Evolutionary conservation across 2,888 invertebrate species (phyloP).

Genomic region (Linyphia triangularis): DNA sequence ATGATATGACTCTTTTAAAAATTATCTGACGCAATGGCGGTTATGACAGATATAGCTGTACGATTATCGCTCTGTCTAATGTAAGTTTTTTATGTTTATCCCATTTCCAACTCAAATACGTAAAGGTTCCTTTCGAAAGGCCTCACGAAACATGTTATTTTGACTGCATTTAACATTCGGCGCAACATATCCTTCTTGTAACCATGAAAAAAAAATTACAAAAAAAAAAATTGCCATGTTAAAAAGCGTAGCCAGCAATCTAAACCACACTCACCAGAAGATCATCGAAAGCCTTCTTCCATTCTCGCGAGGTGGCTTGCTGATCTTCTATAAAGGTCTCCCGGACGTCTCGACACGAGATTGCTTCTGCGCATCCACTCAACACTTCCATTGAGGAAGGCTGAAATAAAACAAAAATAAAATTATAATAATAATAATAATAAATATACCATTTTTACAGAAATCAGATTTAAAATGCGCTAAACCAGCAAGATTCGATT

Average conservation of each 20-base stretch:
- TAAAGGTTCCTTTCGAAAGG: too few species aligned
- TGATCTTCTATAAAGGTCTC: slow-evolving; percentile 34
- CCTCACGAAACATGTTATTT: too few species aligned
- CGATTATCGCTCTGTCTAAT: too few species aligned
- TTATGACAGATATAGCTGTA: too few species aligned
- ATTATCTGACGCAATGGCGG: too few species aligned
- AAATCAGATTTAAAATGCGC: not conserved
- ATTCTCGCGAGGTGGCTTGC: slow-evolving; percentile 21
- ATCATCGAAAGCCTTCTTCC: slow-evolving; percentile 66
- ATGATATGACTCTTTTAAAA: too few species aligned
- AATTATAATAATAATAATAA: not conserved
- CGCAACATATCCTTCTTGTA: too few species aligned
- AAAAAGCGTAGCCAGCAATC: not conserved
- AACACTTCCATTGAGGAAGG: slow-evolving; percentile 38
- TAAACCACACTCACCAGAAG: slow-evolving; percentile 40
- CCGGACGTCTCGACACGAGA: slow-evolving; percentile 49
- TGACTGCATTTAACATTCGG: too few species aligned
- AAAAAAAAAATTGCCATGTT: not conserved
- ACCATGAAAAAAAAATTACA: too few species aligned
- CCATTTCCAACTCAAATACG: too few species aligned
- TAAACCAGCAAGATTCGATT: too few species aligned
- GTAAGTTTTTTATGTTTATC: too few species aligned
- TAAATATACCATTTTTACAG: not conserved
- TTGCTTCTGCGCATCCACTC: slow-evolving; percentile 4
- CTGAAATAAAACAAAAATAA: not conserved